Conservation (phyloP, 2,888 invertebrate species). For the Lasioglossum figueresi region DNA sequence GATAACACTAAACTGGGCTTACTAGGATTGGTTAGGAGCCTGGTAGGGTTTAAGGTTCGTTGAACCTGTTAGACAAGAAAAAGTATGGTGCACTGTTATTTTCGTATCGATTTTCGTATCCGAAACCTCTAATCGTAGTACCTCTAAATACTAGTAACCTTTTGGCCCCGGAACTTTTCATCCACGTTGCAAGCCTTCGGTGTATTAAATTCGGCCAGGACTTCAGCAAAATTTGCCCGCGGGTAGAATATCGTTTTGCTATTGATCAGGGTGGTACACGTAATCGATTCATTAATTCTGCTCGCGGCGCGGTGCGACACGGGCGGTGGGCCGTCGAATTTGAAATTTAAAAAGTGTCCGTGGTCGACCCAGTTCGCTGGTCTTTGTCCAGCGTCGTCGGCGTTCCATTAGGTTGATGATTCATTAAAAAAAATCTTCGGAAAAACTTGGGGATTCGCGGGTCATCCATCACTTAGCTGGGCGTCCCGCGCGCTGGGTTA, state of each 20-base stretch:
- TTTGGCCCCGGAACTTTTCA: background rate
- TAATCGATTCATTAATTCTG: background rate
- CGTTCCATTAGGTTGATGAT: constrained; percentile 6
- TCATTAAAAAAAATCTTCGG: constrained; percentile 20
- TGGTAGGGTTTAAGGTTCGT: background rate
- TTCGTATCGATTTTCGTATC: background rate
- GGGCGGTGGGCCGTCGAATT: background rate
- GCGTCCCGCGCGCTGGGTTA: background rate
- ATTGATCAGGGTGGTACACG: background rate
- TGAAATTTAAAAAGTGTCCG: constrained; percentile 13
- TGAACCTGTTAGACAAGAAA: background rate
- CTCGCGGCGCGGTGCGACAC: background rate
- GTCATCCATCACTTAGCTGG: constrained; percentile 29
- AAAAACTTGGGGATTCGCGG: constrained; percentile 23
- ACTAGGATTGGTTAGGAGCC: background rate
- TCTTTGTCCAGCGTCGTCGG: background rate
- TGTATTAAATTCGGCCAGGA: background rate
- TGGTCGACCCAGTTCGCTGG: constrained; percentile 7
- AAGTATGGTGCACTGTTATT: background rate
- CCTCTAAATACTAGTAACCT: background rate
- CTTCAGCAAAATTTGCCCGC: background rate
- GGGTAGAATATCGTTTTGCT: background rate
- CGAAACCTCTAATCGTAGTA: background rate
- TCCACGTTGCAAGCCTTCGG: background rate
- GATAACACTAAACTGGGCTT: background rate